Evolutionary conservation across 2,113 vertebrate genomes (phyloP).

Genomic region (Aepyceros melampus): DNA sequence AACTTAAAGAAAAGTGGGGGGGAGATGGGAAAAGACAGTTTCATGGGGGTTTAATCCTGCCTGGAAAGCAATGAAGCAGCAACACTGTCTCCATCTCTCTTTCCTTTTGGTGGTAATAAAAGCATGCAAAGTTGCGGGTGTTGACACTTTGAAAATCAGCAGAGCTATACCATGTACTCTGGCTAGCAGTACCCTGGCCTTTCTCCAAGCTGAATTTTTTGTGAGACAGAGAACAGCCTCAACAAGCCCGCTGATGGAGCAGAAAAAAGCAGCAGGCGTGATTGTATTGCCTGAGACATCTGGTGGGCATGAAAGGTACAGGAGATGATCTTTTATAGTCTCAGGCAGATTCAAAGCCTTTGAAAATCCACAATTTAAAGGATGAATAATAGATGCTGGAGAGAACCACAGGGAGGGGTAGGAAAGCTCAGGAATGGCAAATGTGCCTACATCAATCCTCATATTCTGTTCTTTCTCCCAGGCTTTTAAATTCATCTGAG

Average conservation of each 20-base stretch:
- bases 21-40: background rate
- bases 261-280: background rate
- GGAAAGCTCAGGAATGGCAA: background rate
- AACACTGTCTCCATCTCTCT: background rate
- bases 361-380: background rate
- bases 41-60: background rate
- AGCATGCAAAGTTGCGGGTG: background rate
- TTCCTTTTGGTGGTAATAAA: constrained; percentile 14
- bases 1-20: background rate
- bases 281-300: background rate
- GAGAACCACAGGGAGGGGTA: background rate
- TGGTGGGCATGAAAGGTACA: background rate
- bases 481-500: background rate
- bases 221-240: background rate
- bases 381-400: background rate
- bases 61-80: background rate
- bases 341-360: background rate
- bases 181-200: background rate
- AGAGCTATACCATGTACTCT: background rate
- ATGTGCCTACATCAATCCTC: background rate
- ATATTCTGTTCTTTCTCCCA: background rate
- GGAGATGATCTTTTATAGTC: background rate
- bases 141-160: background rate
- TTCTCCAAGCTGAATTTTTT: background rate
- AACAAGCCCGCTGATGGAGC: background rate